Evolutionary conservation across 2,797 vertebrate species (phyloP).

Genomic region (Fistularia tabacaria): DNA sequence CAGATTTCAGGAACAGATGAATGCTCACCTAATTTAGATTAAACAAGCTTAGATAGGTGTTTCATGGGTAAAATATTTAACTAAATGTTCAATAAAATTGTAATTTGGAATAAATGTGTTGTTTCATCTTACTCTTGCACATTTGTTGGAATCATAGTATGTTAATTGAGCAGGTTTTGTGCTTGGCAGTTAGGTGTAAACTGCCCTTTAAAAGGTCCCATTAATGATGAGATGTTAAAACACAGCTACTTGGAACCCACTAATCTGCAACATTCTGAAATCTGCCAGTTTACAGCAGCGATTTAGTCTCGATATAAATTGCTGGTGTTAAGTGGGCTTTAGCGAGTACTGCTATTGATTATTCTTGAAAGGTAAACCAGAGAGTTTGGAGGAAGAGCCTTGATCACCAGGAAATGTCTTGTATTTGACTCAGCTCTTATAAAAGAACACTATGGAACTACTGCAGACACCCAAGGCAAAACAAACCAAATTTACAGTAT

Average conservation of each 20-base stretch:
- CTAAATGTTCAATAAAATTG: constrained; percentile 34
- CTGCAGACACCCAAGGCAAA: too few species aligned
- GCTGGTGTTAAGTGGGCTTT: too few species aligned
- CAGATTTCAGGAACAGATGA: constrained; percentile 56
- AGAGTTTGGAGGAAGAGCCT: too few species aligned
- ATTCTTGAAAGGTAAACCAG: too few species aligned
- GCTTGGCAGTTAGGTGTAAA: constrained; percentile 9
- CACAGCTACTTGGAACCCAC: not conserved
- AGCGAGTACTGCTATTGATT: too few species aligned
- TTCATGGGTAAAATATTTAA: constrained; percentile 24
- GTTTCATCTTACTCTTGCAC: not conserved
- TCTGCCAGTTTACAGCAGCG: not conserved
- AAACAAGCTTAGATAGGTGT: constrained; percentile 33
- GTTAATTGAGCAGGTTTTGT: not conserved
- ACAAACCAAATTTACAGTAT: too few species aligned
- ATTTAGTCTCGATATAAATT: too few species aligned
- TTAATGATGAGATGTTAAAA: not conserved
- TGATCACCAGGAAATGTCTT: too few species aligned
- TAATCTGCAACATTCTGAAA: too few species aligned
- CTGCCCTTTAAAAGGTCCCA: not conserved
- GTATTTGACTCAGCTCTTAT: too few species aligned
- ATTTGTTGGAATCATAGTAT: not conserved
- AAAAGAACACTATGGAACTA: too few species aligned
- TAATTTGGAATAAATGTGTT: constrained; percentile 18
- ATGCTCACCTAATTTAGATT: constrained; percentile 52